Evolutionary conservation across 2,888 invertebrate genomes (phyloP).

Genomic region (Nomada ferruginata): DNA sequence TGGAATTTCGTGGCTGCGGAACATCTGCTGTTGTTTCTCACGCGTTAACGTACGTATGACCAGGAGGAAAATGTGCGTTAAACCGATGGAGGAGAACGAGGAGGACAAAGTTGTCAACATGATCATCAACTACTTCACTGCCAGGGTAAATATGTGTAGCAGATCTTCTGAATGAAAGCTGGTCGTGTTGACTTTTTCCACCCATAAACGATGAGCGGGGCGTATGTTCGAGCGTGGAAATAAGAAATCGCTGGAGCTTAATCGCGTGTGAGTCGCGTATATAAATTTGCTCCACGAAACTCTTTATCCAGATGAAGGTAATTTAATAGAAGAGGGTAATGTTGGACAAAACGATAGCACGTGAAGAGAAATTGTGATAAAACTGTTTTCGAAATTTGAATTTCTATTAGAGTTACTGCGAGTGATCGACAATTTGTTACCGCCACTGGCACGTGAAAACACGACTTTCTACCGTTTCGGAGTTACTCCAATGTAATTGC

Average conservation of each 20-base stretch:
- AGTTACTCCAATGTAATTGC: too few relatives aligned
- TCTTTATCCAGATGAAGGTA: too few relatives aligned
- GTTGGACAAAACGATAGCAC: too few relatives aligned
- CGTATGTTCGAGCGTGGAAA: not conserved
- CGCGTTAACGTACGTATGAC: slow-evolving; percentile 59
- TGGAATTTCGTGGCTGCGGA: slow-evolving; percentile 32
- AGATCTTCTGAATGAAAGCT: not conserved
- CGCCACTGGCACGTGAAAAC: too few relatives aligned
- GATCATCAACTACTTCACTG: slow-evolving; percentile 80
- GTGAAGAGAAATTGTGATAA: too few relatives aligned
- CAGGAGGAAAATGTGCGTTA: slow-evolving; percentile 76
- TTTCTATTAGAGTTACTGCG: too few relatives aligned
- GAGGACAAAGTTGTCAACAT: slow-evolving; percentile 79
- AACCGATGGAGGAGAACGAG: slow-evolving; percentile 77
- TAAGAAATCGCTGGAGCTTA: not conserved
- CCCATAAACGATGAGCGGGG: not conserved
- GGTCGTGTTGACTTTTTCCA: not conserved
- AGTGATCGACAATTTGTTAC: too few relatives aligned
- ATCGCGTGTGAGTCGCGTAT: too few relatives aligned
- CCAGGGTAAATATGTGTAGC: slow-evolving; percentile 76
- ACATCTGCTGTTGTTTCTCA: slow-evolving; percentile 58
- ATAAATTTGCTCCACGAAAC: too few relatives aligned
- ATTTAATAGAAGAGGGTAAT: too few relatives aligned
- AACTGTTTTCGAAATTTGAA: too few relatives aligned
- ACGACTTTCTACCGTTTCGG: too few relatives aligned